Evolutionary conservation across 2,797 vertebrate genomes (phyloP), one percentile per base, ranked within the genome.

Genomic region (Alexandromys oeconomus): DNA sequence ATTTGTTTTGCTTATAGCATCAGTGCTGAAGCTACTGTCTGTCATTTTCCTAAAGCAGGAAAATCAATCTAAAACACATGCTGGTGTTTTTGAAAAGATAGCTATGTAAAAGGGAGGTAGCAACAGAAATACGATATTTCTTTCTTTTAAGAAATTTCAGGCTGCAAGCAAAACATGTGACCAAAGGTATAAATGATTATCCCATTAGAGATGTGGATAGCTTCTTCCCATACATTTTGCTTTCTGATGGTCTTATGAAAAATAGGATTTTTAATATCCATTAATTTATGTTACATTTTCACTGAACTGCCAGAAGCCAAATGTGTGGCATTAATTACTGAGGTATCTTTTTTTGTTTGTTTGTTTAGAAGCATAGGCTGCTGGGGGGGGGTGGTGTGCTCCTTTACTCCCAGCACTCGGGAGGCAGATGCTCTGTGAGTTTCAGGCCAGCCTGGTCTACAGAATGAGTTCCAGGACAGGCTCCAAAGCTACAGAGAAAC

Each of bases 31-130:
- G 98, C 98, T 98, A 98, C 98, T 98, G 98, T 97, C 97, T 98
- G 98, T 98, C 97, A 98, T 98, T 98, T 98, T 98, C 98, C 98
- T 98, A 97, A 98, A 98, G 98, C 97, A 98, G 98, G 98, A 97
- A 98, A 98, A 98, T 97, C 98, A 93, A 98, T 97, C 98, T 98
- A 98, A 95, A 98, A 98, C 98, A 98, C 97, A 98, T 97, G 98
- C 98, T 98, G 98, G 98, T 98, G 98, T 98, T 98, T 98, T 98
- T 98, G 98, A 98, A 98, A 98, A 98, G 98, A 98, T 19, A 59
- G 98, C 98, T 98, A 98, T 96, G 96, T 98, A 98, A 98, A 98
- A 98, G 98, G 98, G 98, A 98, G 98, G 98, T 98, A 98, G 98
- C 98, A 98, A 98, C 97, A 73, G 98, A 97, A 97, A 97, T 98